Base-by-base conservation (phyloP, 2,888 invertebrate species). In the Eristalinus sepulchralis region DNA sequence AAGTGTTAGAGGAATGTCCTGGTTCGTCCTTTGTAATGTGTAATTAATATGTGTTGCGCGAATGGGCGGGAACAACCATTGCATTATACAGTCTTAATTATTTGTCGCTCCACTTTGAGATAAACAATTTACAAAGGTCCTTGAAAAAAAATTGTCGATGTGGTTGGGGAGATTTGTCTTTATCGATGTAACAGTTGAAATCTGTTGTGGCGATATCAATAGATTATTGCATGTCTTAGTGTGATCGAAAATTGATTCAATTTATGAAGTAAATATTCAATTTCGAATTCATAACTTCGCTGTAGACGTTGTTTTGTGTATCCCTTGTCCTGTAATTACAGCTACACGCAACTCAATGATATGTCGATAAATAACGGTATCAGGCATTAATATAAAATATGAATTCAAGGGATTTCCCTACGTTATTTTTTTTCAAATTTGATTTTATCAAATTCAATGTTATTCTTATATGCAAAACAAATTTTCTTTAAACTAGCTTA, bases 51-150 rank as follows among this genome's bases (percentile, higher is more conserved):
- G 68, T 77, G 57, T 66, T 9, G 17, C 20, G 31, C 13, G 53
- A 24, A 66, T n/a, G 83, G n/a, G 36, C 11, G 57, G 34, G 47
- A 79, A 83, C 57, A 76, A 63, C 64, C 87, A 79, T 87, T 53
- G 36, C 71, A 83, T 87, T 87, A 87, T 87, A 76, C 87, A 80
- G 71, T 68, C 76, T 83, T 79, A 87, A 80, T 80, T 75, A 72
- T 72, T 87, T 67, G 79, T 63, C 77, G 27, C 71, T 68, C 83
- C 24, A 34, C 57, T 80, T 79, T 71, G 39, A 77, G 34, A 67
- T 80, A 75, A 84, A 80, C 73, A 70, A 57, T 73, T 79, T 73
- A 68, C 67, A 1, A 34, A 67, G 17, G 39, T 5, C 31, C 47
- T 47, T 47, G 17, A 47, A 17, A 47, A 17, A 17, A 47, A 17